A percentile compares a stretch with the other conserved stretches of the same genome.
These are phyloP conservation scores for Lottia scabra DNA, from an alignment of 2,888 invertebrate species.

Conservation along the genomic window DNA sequence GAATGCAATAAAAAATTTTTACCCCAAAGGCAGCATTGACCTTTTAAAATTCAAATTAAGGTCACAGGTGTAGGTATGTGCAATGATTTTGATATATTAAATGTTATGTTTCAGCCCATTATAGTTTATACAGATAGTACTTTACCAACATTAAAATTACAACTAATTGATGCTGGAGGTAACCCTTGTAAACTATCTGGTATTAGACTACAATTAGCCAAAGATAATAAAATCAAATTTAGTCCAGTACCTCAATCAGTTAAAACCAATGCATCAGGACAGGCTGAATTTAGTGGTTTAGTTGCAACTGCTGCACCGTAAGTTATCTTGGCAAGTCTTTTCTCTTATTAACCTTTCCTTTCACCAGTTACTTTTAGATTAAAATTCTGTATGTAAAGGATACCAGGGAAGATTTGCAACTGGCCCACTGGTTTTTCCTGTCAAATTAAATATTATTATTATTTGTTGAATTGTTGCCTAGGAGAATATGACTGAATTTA, in stretches of 20 bases:
- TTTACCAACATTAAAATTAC: constrained; percentile 56
- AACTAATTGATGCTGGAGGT: constrained; percentile 60
- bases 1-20: too few species aligned
- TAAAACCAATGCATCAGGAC: constrained; percentile 60
- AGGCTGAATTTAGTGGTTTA: constrained; percentile 62
- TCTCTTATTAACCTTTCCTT: too few species aligned
- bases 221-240: constrained; percentile 62
- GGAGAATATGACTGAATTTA: too few species aligned
- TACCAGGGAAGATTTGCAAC: too few species aligned
- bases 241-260: constrained; percentile 50
- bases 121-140: constrained; percentile 59
- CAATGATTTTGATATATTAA: too few species aligned
- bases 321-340: constrained; percentile 5
- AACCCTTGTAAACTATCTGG: constrained; percentile 54
- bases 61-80: too few species aligned
- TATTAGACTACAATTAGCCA: constrained; percentile 59
- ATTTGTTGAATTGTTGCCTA: background rate
- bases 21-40: too few species aligned
- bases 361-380: too few species aligned
- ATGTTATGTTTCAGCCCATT: constrained; percentile 47
- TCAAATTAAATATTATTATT: too few species aligned
- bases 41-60: too few species aligned
- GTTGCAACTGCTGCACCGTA: constrained; percentile 58
- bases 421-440: too few species aligned
- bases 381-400: too few species aligned